phyloP scores from a whole-genome alignment of 2,888 invertebrate genomes.

The Diarsia dahlii region DNA sequence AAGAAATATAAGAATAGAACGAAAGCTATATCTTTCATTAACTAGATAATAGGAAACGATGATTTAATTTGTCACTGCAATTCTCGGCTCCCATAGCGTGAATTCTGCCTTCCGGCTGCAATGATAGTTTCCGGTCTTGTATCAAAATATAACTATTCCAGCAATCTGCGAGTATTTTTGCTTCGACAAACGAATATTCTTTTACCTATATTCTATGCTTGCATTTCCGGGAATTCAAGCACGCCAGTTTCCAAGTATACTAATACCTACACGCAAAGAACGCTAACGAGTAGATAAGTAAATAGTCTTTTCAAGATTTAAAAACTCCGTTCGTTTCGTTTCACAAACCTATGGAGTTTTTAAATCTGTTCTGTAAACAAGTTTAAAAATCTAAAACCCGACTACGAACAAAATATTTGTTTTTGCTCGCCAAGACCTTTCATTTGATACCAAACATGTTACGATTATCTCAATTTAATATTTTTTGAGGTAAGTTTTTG shows the following conservation, averaged over 20 bases:
- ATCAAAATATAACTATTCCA: background rate
- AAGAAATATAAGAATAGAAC: too few species aligned
- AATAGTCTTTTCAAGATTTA: constrained; percentile 16
- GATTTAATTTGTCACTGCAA: background rate
- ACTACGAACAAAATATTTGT: too few species aligned
- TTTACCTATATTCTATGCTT: background rate
- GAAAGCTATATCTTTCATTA: too few species aligned
- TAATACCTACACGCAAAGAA: background rate
- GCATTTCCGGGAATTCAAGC: background rate
- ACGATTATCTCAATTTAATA: too few species aligned
- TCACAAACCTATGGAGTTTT: constrained; percentile 7
- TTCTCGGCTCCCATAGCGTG: background rate
- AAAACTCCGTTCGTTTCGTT: background rate
- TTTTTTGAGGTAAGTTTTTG: too few species aligned
- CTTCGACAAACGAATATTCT: background rate
- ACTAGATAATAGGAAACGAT: too few species aligned
- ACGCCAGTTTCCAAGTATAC: background rate
- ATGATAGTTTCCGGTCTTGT: too few species aligned
- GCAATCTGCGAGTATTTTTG: background rate
- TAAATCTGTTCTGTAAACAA: background rate
- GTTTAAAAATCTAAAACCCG: too few species aligned
- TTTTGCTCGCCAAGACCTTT: too few species aligned
- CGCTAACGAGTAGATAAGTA: constrained; percentile 16
- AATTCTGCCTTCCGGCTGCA: too few species aligned
- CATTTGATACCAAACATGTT: too few species aligned